These are phyloP conservation scores for Solenopsis fugax DNA, from an alignment of 1,140 invertebrate genomes.

Conservation along the genomic window DNA sequence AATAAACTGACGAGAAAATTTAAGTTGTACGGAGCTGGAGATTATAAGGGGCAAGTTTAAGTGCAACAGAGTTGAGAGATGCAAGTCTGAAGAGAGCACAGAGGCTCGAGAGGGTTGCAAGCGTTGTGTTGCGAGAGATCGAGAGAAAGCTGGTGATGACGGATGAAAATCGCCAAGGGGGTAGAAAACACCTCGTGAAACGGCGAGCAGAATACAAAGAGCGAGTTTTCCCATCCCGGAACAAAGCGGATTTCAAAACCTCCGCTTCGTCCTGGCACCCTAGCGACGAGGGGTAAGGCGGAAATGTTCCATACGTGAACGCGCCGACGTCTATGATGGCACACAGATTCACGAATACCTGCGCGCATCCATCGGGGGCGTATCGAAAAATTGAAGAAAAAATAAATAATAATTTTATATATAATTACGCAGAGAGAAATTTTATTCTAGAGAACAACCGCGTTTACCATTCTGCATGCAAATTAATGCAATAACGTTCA, in stretches of 20 bases:
- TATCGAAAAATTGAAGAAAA: background rate
- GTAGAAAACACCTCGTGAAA: constrained; percentile 9
- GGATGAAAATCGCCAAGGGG: constrained; percentile 34
- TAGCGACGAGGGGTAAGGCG: constrained; percentile 8
- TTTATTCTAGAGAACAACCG: background rate
- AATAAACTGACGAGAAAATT: background rate
- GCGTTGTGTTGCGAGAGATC: constrained; percentile 11
- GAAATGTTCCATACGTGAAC: background rate
- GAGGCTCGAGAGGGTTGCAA: background rate
- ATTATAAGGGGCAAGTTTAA: background rate
- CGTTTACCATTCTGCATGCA: background rate
- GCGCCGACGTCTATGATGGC: background rate
- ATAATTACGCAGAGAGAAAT: background rate
- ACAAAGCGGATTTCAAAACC: constrained; percentile 31
- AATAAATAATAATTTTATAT: background rate
- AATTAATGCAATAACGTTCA: constrained; percentile 27
- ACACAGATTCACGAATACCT: background rate
- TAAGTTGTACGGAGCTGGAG: background rate
- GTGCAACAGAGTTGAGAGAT: constrained; percentile 3
- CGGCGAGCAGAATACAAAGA: constrained; percentile 19
- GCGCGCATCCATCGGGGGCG: background rate
- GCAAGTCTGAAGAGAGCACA: background rate
- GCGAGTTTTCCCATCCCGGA: constrained; percentile 11
- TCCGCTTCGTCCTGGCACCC: background rate
- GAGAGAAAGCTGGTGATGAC: constrained; percentile 24